Evolutionary conservation across 2,797 vertebrate genomes (phyloP).

Genomic region (Gobio occitaniae): DNA sequence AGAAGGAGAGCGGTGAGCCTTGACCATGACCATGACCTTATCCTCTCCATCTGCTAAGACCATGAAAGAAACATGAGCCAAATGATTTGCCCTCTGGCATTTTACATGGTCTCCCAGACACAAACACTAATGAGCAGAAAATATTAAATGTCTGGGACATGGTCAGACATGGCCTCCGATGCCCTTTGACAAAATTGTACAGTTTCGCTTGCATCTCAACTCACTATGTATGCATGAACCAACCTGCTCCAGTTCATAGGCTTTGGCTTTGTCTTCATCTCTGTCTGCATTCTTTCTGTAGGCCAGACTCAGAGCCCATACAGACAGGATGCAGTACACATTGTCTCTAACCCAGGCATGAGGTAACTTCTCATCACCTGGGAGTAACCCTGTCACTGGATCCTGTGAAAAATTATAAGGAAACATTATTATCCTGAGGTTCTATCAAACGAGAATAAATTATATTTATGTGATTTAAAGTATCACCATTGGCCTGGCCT

Average conservation of each 20-base stretch:
- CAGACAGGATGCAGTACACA: constrained; percentile 90
- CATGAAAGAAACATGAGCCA: constrained; percentile 72
- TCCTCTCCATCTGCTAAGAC: constrained; percentile 27
- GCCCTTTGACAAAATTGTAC: constrained; percentile 22
- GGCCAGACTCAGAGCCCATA: constrained; percentile 94
- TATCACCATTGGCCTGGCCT: neutral
- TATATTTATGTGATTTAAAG: neutral
- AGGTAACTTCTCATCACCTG: constrained; percentile 83
- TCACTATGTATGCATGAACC: constrained; percentile 13
- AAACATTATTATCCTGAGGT: neutral
- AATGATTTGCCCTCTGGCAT: constrained; percentile 52
- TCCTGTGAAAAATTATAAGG: constrained; percentile 75
- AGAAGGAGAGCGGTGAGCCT: constrained; percentile 55
- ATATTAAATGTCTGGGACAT: constrained; percentile 1
- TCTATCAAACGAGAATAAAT: neutral
- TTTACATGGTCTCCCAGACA: constrained; percentile 43
- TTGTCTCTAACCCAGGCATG: constrained; percentile 97
- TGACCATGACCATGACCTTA: constrained; percentile 72
- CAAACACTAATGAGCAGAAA: constrained; percentile 46
- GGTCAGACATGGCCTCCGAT: constrained; percentile 3
- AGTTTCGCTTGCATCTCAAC: neutral
- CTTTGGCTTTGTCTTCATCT: constrained; percentile 97
- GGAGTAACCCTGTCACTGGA: constrained; percentile 91
- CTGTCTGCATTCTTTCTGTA: constrained; percentile 96
- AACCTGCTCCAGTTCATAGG: constrained; percentile 97